A percentile compares a stretch with the other conserved stretches of the same genome.
Evolutionary conservation across 2,113 vertebrate species (phyloP).

Genomic region (Cryptotis parvus): DNA sequence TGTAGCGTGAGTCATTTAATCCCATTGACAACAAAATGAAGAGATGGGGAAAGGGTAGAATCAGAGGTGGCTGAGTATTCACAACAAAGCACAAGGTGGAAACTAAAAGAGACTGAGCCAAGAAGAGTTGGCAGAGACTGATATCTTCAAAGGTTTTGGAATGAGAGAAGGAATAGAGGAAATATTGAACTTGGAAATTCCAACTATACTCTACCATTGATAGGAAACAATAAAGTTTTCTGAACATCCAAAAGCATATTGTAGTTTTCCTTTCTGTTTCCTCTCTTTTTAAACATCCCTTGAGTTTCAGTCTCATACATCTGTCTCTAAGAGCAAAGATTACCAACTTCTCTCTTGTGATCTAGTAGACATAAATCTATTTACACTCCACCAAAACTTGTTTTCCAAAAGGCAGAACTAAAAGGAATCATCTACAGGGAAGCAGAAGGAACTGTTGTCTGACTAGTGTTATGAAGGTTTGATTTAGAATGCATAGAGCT

Average conservation of each 20-base stretch:
- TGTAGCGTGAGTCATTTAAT: no score
- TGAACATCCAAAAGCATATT: not conserved
- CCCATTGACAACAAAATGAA: not conserved
- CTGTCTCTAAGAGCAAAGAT: slow-evolving; percentile 13
- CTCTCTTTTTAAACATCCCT: not conserved
- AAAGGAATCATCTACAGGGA: not conserved
- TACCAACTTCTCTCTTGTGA: not conserved
- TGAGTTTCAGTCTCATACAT: not conserved
- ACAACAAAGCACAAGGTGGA: not conserved
- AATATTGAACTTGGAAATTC: not conserved
- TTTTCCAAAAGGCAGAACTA: slow-evolving; percentile 40
- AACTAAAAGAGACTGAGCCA: not conserved
- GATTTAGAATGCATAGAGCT: slow-evolving; percentile 26
- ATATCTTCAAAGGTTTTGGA: not conserved
- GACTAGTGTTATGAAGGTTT: not conserved
- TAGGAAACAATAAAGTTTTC: not conserved
- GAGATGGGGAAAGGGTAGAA: not conserved
- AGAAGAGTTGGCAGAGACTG: not conserved
- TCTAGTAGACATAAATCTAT: not conserved
- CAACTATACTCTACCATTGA: not conserved
- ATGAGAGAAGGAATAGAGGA: not conserved
- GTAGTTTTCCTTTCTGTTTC: not conserved
- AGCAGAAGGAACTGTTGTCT: slow-evolving; percentile 19
- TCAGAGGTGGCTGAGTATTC: not conserved
- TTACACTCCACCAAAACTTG: slow-evolving; percentile 2